These are phyloP conservation scores for Monochamus saltuarius DNA, from an alignment of 1,140 invertebrate genomes.

Conservation along the genomic window DNA sequence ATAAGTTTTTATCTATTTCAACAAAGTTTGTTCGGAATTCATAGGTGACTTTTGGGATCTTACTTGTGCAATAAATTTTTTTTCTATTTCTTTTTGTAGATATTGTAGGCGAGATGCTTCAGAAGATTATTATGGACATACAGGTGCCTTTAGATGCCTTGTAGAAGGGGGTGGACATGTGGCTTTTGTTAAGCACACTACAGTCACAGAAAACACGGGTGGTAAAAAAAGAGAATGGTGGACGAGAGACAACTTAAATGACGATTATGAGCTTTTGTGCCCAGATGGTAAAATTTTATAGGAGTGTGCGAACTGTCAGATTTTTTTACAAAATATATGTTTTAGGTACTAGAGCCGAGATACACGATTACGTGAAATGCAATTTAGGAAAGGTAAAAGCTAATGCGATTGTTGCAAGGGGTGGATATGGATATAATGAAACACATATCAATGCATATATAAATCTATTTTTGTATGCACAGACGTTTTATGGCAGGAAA, in stretches of 20 bases:
- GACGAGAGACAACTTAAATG: conserved; percentile 87
- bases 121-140: conserved; percentile 88
- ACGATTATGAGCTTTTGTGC: conserved; percentile 93
- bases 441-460: conserved; percentile 81
- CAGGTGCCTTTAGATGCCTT: conserved; percentile 88
- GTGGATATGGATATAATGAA: conserved; percentile 71
- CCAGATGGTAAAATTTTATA: conserved; percentile 71
- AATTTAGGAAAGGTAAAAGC: conserved; percentile 90
- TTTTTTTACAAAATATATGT: conserved; percentile 21
- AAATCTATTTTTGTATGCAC: conserved; percentile 86
- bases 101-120: conserved; percentile 73
- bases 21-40: too few relatives aligned
- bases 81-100: neutral
- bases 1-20: too few relatives aligned
- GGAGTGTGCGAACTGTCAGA: neutral
- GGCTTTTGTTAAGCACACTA: conserved; percentile 91
- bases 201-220: conserved; percentile 87
- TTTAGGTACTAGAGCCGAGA: conserved; percentile 70
- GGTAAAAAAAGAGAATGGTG: conserved; percentile 88
- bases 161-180: conserved; percentile 94
- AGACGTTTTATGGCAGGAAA: conserved; percentile 86
- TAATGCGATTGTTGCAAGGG: conserved; percentile 87
- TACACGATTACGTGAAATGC: conserved; percentile 79
- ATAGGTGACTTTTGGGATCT: too few relatives aligned
- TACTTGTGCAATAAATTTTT: too few relatives aligned